Evolutionary conservation across 2,113 vertebrate genomes (phyloP).

Genomic region (Carassius auratus): DNA sequence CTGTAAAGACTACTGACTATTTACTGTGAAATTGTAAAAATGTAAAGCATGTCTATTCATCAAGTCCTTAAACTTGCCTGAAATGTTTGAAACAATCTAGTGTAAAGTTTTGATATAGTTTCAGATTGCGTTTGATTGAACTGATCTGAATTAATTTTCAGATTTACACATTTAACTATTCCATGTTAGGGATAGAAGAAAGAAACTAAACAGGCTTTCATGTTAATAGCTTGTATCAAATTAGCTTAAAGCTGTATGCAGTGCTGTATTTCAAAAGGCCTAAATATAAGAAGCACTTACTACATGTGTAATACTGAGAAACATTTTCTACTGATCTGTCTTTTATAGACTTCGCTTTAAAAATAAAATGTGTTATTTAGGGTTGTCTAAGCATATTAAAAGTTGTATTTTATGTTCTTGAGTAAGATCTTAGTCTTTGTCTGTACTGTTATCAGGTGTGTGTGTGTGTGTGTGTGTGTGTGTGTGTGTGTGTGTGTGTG

Average conservation of each 20-base stretch:
- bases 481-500: background rate
- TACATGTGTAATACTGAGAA: slow-evolving; percentile 58
- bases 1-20: slow-evolving; percentile 42
- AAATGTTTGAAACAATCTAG: slow-evolving; percentile 61
- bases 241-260: slow-evolving; percentile 21
- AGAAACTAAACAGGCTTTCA: slow-evolving; percentile 1
- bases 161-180: slow-evolving; percentile 28
- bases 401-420: slow-evolving; percentile 43
- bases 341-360: slow-evolving; percentile 3
- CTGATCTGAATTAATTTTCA: background rate
- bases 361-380: slow-evolving; percentile 23
- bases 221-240: slow-evolving; percentile 3
- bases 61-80: background rate
- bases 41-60: slow-evolving; percentile 53
- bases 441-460: background rate
- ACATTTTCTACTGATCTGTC: slow-evolving; percentile 59
- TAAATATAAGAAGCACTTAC: slow-evolving; percentile 66
- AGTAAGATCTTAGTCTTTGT: slow-evolving; percentile 1
- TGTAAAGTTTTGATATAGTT: slow-evolving; percentile 39
- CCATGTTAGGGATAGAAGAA: slow-evolving; percentile 37
- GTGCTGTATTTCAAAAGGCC: slow-evolving; percentile 30
- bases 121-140: background rate
- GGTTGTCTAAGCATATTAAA: slow-evolving; percentile 43
- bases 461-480: background rate
- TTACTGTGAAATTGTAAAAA: slow-evolving; percentile 55